Conservation (phyloP, 1,140 invertebrate species). For the Lepidurus couesii region DNA sequence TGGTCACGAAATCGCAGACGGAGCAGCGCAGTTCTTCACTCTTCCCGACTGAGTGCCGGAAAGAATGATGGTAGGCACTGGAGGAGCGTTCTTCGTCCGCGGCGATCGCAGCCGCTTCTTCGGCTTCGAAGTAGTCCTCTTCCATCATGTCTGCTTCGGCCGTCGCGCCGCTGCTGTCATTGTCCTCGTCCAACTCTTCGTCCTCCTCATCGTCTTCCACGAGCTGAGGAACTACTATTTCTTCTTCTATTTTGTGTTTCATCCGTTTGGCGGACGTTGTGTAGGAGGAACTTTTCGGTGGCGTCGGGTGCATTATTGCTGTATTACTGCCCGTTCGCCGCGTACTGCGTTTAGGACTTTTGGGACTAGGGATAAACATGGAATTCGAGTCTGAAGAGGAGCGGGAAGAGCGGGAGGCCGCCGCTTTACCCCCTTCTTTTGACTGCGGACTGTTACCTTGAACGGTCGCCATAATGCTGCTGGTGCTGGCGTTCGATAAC, state of each 20-base stretch:
- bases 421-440: too few relatives aligned
- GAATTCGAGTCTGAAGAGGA: neutral
- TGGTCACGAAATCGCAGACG: conserved; percentile 43
- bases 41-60: neutral
- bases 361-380: conserved; percentile 5
- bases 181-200: neutral
- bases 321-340: neutral
- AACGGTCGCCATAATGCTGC: too few relatives aligned
- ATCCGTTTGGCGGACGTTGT: neutral
- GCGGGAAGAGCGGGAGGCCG: neutral
- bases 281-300: neutral
- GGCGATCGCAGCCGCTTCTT: conserved; percentile 9
- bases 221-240: neutral
- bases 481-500: neutral
- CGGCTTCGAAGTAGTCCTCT: conserved; percentile 26
- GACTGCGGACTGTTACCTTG: too few relatives aligned
- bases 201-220: neutral
- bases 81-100: conserved; percentile 34
- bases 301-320: neutral
- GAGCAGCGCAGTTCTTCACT: conserved; percentile 41
- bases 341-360: neutral
- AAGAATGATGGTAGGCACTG: conserved; percentile 13
- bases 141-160: conserved; percentile 25
- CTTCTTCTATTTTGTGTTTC: neutral
- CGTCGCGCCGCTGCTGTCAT: conserved; percentile 22